Evolutionary conservation across 2,888 invertebrate species (phyloP).

Genomic region (Melanostoma scalare): DNA sequence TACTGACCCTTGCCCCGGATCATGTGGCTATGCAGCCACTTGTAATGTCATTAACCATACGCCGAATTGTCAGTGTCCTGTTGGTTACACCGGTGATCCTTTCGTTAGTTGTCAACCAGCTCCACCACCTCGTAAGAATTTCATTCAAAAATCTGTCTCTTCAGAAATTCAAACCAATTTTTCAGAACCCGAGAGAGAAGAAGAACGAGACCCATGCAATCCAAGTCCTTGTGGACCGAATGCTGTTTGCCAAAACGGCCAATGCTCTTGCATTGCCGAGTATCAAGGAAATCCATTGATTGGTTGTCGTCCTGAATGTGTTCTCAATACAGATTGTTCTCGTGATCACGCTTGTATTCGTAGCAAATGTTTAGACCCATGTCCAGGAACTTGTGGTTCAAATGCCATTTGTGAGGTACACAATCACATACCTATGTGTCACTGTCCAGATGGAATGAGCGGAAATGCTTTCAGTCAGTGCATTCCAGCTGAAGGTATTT

Average conservation of each 20-base stretch:
- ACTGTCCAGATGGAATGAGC: conserved; percentile 86
- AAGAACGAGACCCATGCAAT: conserved; percentile 83
- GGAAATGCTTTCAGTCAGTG: conserved; percentile 89
- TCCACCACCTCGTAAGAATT: conserved; percentile 74
- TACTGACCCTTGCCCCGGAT: conserved; percentile 91
- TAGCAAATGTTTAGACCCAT: conserved; percentile 88
- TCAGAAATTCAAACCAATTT: not conserved
- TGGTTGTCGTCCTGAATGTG: conserved; percentile 88
- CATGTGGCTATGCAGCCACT: conserved; percentile 86
- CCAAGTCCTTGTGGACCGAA: conserved; percentile 92
- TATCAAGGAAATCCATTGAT: conserved; percentile 88
- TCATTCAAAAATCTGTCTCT: not conserved
- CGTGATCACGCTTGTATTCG: conserved; percentile 86
- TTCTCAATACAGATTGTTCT: conserved; percentile 86
- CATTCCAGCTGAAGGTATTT: conserved; percentile 78
- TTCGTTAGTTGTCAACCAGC: conserved; percentile 84
- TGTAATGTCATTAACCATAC: conserved; percentile 88
- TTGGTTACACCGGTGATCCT: conserved; percentile 89
- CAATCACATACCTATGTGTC: conserved; percentile 88
- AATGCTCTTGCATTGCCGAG: conserved; percentile 86
- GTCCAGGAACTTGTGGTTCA: conserved; percentile 87
- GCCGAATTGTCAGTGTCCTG: conserved; percentile 88
- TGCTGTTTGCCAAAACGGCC: conserved; percentile 87
- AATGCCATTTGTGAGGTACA: conserved; percentile 88
- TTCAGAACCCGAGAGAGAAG: conserved; percentile 77